Percentiles rank a stretch among this genome's conserved stretches.
These are phyloP conservation scores for Danio tinwini DNA, from an alignment of 2,797 vertebrate genomes.

Conservation along the genomic window DNA sequence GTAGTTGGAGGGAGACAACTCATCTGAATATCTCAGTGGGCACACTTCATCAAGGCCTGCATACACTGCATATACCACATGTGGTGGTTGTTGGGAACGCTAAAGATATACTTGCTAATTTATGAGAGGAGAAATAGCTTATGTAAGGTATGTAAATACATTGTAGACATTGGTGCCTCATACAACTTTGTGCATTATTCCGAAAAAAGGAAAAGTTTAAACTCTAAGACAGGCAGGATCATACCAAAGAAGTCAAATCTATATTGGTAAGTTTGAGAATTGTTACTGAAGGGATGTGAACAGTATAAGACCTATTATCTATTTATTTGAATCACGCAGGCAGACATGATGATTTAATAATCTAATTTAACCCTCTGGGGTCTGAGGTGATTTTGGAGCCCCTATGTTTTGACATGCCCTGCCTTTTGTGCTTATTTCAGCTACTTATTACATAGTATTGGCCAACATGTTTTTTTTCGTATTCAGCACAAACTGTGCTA, in stretches of 20 bases:
- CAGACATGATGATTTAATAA: too few relatives aligned
- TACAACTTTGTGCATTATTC: slow-evolving; percentile 15
- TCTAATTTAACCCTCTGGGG: too few relatives aligned
- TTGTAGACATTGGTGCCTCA: not conserved
- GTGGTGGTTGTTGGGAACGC: not conserved
- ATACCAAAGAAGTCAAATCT: not conserved
- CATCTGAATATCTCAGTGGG: slow-evolving; percentile 32
- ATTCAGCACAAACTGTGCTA: too few relatives aligned
- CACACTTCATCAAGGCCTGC: slow-evolving; percentile 9
- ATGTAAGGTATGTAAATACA: slow-evolving; percentile 20
- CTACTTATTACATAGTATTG: too few relatives aligned
- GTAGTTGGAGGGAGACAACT: not conserved
- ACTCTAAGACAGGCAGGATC: slow-evolving; percentile 11
- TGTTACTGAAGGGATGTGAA: not conserved
- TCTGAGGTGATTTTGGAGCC: too few relatives aligned
- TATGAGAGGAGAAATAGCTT: slow-evolving; percentile 1
- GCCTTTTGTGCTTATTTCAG: too few relatives aligned
- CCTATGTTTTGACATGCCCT: too few relatives aligned
- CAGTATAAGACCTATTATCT: not conserved
- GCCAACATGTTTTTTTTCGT: too few relatives aligned
- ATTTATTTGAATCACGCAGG: too few relatives aligned
- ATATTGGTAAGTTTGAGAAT: not conserved
- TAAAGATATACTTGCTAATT: not conserved
- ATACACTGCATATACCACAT: not conserved
- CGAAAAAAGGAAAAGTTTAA: not conserved